These are phyloP conservation scores for Neotoxoptera formosana DNA, from an alignment of 1,140 invertebrate species.

Conservation along the genomic window DNA sequence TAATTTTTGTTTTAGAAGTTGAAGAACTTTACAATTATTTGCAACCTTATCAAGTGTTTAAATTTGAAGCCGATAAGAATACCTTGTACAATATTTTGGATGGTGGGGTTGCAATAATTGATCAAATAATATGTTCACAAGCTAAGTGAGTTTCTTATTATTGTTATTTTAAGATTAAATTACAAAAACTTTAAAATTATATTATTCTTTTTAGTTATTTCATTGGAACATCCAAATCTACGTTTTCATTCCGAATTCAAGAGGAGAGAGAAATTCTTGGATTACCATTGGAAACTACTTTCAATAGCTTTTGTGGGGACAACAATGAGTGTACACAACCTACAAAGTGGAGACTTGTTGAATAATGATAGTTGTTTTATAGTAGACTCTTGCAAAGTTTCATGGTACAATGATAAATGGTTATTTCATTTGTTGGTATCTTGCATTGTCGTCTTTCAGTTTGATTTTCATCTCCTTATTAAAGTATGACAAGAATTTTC, in stretches of 20 bases:
- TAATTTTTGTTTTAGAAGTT: conserved; percentile 66
- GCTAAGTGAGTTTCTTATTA: conserved; percentile 68
- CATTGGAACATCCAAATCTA: conserved; percentile 92
- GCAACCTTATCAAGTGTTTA: conserved; percentile 65
- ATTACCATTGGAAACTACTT: conserved; percentile 81
- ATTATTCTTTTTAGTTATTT: conserved; percentile 72
- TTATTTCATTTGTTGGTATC: neutral
- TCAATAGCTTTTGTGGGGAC: conserved; percentile 83
- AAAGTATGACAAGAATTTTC: neutral
- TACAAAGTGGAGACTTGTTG: conserved; percentile 58
- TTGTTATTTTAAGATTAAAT: conserved; percentile 53
- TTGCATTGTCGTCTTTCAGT: neutral
- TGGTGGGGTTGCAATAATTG: conserved; percentile 91
- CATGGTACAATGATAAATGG: neutral
- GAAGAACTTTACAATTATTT: conserved; percentile 65
- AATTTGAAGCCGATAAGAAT: conserved; percentile 65
- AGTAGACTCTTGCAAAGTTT: neutral
- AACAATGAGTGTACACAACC: conserved; percentile 59
- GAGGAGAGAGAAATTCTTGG: conserved; percentile 96
- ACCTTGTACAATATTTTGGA: conserved; percentile 72
- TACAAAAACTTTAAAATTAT: neutral
- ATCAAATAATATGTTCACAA: conserved; percentile 94
- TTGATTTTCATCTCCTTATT: neutral
- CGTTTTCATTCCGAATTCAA: conserved; percentile 95
- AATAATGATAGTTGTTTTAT: conserved; percentile 14